Evolutionary conservation across 2,888 invertebrate species (phyloP).

Genomic region (Linyphia triangularis): DNA sequence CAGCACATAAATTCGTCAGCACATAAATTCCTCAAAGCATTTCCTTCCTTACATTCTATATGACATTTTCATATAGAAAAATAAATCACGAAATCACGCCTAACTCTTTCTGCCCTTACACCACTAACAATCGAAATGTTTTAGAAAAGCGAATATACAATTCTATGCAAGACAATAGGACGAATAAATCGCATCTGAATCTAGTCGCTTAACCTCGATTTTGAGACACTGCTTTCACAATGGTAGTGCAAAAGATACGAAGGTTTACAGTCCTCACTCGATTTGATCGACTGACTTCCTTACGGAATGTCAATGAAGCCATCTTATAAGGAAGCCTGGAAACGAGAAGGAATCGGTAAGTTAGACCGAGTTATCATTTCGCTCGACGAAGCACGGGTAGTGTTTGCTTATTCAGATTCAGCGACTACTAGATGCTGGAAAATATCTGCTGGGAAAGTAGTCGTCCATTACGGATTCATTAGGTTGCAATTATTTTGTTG

Average conservation of each 20-base stretch:
- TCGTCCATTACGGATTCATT: constrained; percentile 21
- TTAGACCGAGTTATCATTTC: constrained; percentile 46
- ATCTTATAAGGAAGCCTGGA: neutral
- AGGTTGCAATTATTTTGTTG: neutral
- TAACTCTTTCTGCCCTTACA: too few species aligned
- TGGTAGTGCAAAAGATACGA: neutral
- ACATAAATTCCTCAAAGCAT: too few species aligned
- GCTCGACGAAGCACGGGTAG: constrained; percentile 23
- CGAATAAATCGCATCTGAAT: neutral
- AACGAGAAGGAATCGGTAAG: constrained; percentile 27
- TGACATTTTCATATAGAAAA: too few species aligned
- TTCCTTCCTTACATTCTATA: too few species aligned
- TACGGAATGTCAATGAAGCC: constrained; percentile 37
- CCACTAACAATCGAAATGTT: neutral
- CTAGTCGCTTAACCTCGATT: neutral
- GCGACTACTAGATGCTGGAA: too few species aligned
- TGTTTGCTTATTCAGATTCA: neutral
- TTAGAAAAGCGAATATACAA: neutral
- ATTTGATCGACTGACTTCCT: constrained; percentile 5
- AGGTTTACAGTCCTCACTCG: neutral
- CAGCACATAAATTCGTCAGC: too few species aligned
- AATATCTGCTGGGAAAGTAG: neutral
- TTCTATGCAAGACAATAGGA: neutral
- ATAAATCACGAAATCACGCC: too few species aligned
- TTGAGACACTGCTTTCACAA: neutral